Evolutionary conservation across 2,888 invertebrate genomes (phyloP).

Genomic region (Gerosis bhagava): DNA sequence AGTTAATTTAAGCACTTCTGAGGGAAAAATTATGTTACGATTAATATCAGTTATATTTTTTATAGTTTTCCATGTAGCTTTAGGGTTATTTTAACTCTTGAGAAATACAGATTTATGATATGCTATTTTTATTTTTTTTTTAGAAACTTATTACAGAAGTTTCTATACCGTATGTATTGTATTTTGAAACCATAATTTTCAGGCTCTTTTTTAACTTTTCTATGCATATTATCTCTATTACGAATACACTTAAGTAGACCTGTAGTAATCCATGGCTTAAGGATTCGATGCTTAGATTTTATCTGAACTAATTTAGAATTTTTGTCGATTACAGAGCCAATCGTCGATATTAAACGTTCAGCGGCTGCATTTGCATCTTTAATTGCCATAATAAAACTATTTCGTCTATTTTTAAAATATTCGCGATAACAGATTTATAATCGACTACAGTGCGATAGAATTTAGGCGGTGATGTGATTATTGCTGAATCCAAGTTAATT

Average conservation of each 20-base stretch:
- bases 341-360: neutral
- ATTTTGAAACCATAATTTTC: conserved; percentile 13
- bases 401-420: conserved; percentile 3
- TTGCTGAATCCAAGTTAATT: neutral
- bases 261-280: conserved; percentile 26
- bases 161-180: conserved; percentile 20
- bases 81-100: conserved; percentile 11
- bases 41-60: conserved; percentile 4
- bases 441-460: neutral
- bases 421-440: neutral
- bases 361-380: conserved; percentile 1
- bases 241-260: conserved; percentile 22
- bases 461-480: neutral
- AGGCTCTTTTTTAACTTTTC: conserved; percentile 18
- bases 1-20: conserved; percentile 4
- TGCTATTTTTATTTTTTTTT: conserved; percentile 20
- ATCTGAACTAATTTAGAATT: neutral
- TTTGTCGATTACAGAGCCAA: neutral
- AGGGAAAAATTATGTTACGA: neutral
- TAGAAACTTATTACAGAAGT: conserved; percentile 20
- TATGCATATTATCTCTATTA: conserved; percentile 15
- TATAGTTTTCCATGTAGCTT: conserved; percentile 20
- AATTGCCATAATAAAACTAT: neutral
- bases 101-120: conserved; percentile 10
- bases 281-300: conserved; percentile 1